Conservation (phyloP, 2,888 invertebrate species). For the Melolontha melolontha region DNA sequence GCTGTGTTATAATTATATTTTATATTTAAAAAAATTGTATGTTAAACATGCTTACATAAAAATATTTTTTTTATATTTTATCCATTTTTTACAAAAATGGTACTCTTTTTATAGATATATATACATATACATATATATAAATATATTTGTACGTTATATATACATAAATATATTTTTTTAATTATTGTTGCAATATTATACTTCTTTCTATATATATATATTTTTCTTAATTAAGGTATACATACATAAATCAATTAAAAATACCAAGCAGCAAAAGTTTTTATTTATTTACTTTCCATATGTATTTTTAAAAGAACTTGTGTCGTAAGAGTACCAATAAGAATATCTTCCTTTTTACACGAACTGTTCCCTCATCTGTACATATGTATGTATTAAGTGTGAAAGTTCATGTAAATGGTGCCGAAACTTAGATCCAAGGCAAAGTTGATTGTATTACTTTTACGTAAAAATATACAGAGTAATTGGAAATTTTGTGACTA, state of each 20-base stretch:
- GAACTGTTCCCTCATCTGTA: too few relatives aligned
- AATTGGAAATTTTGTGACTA: too few relatives aligned
- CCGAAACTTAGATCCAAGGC: too few relatives aligned
- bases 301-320: too few relatives aligned
- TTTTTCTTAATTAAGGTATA: conserved; percentile 6
- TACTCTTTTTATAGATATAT: not conserved
- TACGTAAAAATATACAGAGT: too few relatives aligned
- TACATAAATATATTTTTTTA: conserved; percentile 10
- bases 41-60: conserved; percentile 17
- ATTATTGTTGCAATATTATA: not conserved
- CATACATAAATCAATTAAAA: not conserved
- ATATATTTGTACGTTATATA: conserved; percentile 15
- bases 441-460: too few relatives aligned
- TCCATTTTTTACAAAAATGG: conserved; percentile 31
- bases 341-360: too few relatives aligned
- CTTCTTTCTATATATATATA: not conserved
- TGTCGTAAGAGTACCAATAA: too few relatives aligned
- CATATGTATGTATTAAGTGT: too few relatives aligned
- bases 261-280: not conserved
- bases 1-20: conserved; percentile 34
- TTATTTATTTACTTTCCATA: too few relatives aligned
- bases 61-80: conserved; percentile 14
- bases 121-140: conserved; percentile 1
- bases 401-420: too few relatives aligned
- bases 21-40: conserved; percentile 15